A percentile compares a stretch with the other conserved stretches of the same genome.
Conservation (phyloP, 2,113 vertebrate genomes). For the Tragelaphus strepsiceros region DNA sequence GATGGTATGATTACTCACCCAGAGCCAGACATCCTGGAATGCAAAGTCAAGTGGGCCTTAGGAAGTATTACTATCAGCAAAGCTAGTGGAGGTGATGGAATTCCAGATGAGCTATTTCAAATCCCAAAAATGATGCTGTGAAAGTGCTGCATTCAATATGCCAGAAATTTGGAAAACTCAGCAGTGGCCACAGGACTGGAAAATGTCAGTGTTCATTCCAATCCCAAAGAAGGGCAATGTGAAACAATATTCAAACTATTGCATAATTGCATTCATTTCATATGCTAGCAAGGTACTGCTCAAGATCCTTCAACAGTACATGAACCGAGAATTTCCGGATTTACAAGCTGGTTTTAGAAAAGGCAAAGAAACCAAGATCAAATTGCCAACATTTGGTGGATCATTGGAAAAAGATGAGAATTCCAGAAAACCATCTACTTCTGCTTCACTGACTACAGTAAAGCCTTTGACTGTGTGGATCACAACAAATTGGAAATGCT, state of each 20-base stretch:
- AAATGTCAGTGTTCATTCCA: not conserved
- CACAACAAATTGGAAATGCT: not conserved
- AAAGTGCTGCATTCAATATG: not conserved
- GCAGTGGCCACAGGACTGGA: not conserved
- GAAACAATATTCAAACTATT: not conserved
- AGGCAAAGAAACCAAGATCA: not conserved
- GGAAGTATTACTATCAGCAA: not conserved
- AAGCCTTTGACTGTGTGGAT: not conserved
- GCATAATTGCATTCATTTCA: not conserved
- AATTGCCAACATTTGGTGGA: not conserved
- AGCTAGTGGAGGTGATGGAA: not conserved
- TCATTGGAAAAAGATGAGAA: not conserved
- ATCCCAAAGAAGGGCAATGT: not conserved
- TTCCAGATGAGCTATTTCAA: not conserved
- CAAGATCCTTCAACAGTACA: not conserved
- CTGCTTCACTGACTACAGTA: not conserved
- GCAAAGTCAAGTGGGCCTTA: not conserved
- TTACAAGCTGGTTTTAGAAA: not conserved
- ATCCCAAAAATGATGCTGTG: not conserved
- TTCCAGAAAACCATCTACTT: not conserved
- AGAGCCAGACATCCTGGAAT: not conserved
- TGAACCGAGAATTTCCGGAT: rapidly evolving
- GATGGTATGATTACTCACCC: not conserved
- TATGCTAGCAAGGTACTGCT: not conserved
- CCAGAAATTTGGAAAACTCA: not conserved